Conservation (phyloP, 2,888 invertebrate genomes). For the Aricia artaxerxes region DNA sequence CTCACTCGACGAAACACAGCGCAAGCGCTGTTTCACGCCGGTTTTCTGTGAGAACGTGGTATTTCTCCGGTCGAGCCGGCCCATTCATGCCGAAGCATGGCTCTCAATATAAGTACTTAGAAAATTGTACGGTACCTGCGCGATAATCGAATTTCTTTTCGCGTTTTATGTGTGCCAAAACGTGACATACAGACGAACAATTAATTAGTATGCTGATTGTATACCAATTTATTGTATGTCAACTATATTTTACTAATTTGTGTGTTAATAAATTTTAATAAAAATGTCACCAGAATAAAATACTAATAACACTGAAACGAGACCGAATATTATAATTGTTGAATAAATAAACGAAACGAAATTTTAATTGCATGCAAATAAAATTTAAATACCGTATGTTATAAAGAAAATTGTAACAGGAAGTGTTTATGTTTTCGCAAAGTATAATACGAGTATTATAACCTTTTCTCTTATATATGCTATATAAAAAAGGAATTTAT, state of each 20-base stretch:
- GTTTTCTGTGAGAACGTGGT: no score
- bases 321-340: background rate
- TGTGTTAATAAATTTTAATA: background rate
- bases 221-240: background rate
- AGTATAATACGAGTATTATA: background rate
- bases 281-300: background rate
- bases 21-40: no score
- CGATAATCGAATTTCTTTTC: no score
- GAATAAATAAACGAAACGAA: slow-evolving; percentile 5
- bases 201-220: no score
- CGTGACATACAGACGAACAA: no score
- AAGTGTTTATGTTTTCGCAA: background rate
- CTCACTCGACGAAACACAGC: no score
- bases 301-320: background rate
- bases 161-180: no score
- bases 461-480: background rate
- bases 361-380: slow-evolving; percentile 10
- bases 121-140: no score
- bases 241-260: background rate
- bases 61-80: no score
- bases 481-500: background rate
- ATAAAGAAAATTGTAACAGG: background rate
- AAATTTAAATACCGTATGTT: background rate
- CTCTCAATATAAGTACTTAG: no score
- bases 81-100: no score